phyloP scores from a whole-genome alignment of 1,140 invertebrate species.

The Bombus confusus region DNA sequence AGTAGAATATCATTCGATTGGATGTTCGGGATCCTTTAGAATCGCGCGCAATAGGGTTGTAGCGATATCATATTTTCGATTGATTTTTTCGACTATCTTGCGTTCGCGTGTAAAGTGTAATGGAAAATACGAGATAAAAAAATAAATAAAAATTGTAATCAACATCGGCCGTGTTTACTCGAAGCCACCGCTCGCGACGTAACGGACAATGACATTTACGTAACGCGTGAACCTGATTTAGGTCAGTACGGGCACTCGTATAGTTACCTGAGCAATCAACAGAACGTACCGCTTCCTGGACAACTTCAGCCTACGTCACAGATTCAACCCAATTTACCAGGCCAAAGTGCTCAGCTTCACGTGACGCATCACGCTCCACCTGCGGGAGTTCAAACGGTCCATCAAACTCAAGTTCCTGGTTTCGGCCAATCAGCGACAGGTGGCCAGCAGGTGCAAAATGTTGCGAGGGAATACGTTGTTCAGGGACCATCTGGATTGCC shows the following conservation, averaged over 20 bases:
- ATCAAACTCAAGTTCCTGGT: conserved; percentile 77
- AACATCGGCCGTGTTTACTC: not conserved
- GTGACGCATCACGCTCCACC: conserved; percentile 79
- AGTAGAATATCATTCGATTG: not conserved
- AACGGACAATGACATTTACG: not conserved
- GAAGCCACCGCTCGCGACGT: not conserved
- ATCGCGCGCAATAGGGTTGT: not conserved
- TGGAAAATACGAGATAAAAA: too few relatives aligned
- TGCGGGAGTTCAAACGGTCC: conserved; percentile 79
- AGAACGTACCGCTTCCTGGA: conserved; percentile 76
- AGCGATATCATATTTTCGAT: not conserved
- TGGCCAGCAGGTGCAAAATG: conserved; percentile 70
- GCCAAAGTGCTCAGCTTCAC: conserved; percentile 79
- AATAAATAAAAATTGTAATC: not conserved
- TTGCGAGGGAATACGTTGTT: conserved; percentile 75
- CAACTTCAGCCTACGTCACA: conserved; percentile 75
- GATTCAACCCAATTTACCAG: conserved; percentile 77
- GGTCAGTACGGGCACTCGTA: conserved; percentile 77
- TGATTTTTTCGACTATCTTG: too few relatives aligned
- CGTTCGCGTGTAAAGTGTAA: too few relatives aligned
- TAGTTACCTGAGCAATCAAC: conserved; percentile 75
- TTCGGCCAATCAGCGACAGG: conserved; percentile 71
- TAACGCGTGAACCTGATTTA: conserved; percentile 28
- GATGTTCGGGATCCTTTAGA: not conserved
- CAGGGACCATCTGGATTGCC: conserved; percentile 67